phyloP scores from a whole-genome alignment of 1,140 invertebrate species.

The Macrocentrus cingulum region DNA sequence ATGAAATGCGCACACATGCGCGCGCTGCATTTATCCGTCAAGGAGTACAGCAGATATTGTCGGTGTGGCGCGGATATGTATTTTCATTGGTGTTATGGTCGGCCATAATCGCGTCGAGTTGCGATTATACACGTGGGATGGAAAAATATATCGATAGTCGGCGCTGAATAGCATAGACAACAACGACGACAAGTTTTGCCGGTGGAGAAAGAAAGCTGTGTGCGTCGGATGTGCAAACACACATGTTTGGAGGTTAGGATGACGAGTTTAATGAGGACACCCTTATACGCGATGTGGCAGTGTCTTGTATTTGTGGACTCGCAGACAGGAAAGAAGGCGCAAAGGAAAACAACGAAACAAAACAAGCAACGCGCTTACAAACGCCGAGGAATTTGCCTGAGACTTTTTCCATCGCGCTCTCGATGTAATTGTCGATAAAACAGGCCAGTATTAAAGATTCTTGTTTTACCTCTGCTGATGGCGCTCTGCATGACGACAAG shows the following conservation, averaged over 20 bases:
- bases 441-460: too few relatives aligned
- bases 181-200: neutral
- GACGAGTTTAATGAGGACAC: neutral
- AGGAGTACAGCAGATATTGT: neutral
- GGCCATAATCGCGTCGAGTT: slow-evolving; percentile 31
- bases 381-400: too few relatives aligned
- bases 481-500: too few relatives aligned
- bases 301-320: neutral
- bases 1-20: too few relatives aligned
- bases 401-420: too few relatives aligned
- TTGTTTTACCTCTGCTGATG: too few relatives aligned
- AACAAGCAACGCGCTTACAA: neutral
- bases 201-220: neutral
- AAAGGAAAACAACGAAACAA: slow-evolving; percentile 11
- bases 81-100: slow-evolving; percentile 18
- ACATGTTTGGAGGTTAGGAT: neutral
- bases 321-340: slow-evolving; percentile 13
- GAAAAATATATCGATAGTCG: slow-evolving; percentile 20
- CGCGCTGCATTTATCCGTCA: too few relatives aligned
- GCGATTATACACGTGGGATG: slow-evolving; percentile 45
- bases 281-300: neutral
- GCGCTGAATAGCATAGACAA: neutral
- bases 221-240: neutral
- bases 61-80: neutral
- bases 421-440: too few relatives aligned